A percentile compares a stretch with the other conserved stretches of the same genome.
Evolutionary conservation across 2,888 invertebrate genomes (phyloP).

Genomic region (Ctena decussata): DNA sequence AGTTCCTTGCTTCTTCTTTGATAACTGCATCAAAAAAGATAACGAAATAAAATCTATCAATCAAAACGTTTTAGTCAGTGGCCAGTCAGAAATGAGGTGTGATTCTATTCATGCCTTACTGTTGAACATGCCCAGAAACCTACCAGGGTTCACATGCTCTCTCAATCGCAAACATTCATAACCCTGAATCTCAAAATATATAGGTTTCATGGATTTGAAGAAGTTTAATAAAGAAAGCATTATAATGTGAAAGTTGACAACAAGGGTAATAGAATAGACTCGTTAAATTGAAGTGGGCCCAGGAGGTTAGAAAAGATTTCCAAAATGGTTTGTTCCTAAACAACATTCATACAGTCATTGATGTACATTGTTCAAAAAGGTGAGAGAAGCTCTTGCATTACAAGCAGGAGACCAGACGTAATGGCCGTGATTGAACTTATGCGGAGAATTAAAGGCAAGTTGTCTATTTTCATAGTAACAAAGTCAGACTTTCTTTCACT

Average conservation of each 20-base stretch:
- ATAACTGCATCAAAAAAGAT: conserved; percentile 13
- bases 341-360: neutral
- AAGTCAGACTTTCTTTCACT: neutral
- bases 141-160: conserved; percentile 45
- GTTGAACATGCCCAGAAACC: no score
- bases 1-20: conserved; percentile 2
- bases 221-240: conserved; percentile 1
- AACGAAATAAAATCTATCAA: conserved; percentile 25
- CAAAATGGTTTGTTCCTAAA: no score
- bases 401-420: neutral
- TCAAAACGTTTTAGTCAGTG: neutral
- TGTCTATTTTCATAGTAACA: neutral
- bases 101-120: no score
- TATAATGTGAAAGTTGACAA: conserved; percentile 21
- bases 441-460: neutral
- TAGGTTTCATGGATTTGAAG: no score
- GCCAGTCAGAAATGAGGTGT: no score
- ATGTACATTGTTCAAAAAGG: no score
- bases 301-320: no score
- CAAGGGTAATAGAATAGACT: no score
- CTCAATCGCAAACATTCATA: conserved; percentile 42
- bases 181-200: no score
- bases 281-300: conserved; percentile 29
- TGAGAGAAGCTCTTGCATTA: no score
- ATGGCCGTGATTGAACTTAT: neutral